Base-by-base conservation (phyloP, 2,888 invertebrate species). In the Xestia ashworthii region DNA sequence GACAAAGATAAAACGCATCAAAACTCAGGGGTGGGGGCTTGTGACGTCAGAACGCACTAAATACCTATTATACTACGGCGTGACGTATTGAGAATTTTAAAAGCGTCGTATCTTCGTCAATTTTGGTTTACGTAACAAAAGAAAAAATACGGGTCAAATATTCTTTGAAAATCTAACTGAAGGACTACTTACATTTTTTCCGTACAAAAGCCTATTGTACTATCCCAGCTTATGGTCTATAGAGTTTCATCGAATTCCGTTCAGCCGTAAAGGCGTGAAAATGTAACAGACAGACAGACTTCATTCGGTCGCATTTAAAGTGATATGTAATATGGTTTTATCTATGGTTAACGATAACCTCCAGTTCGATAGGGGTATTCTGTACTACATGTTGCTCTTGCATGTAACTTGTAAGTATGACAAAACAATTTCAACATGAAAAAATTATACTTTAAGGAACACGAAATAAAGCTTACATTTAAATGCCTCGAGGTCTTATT, bases 291-390 rank as follows among this genome's bases (percentile, higher is more conserved):
- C 41, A 22, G 12, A 41, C 41, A n/a, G 64, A 64, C 14, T 64
- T 64, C n/a, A n/a, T n/a, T n/a, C n/a, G n/a, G n/a, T 64, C 6
- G 38, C 41, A 64, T 41, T 25, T 5, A 41, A 64, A 64, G 41
- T 41, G 5, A 64, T 64, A 64, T 12, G 16, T 32, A 32, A 60
- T 32, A 41, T 41, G n/a, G 9, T 0, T 64, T 41, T 79, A 67
- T 68, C 41, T 64, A n/a, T 79, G 44, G 25, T 73, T 77, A 5
- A 68, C 14, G 68, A 81, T 73, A 81, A 79, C 62, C 62, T 73
- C 62, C 16, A 55, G n/a, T 68, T 44, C 46, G 64, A 48, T 64
- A 72, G 25, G 38, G 46, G 32, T 65, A 48, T 69, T 32, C 41
- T 69, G 14, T 69, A 38, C 46, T 68, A 19, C 55, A 65, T 69